These are phyloP conservation scores for Cryptus armator DNA, from an alignment of 2,888 invertebrate species.

Conservation along the genomic window DNA sequence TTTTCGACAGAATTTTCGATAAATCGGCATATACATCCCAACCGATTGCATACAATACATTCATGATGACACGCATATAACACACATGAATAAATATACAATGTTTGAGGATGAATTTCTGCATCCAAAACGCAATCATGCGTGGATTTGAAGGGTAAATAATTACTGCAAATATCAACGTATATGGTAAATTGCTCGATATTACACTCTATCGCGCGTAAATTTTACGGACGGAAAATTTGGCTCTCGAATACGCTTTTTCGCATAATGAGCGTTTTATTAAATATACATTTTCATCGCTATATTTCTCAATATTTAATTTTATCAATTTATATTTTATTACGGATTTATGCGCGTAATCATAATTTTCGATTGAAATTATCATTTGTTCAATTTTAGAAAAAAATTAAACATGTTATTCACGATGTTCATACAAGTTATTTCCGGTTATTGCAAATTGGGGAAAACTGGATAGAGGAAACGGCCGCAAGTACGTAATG, in stretches of 20 bases:
- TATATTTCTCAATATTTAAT: no score
- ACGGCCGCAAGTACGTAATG: not conserved
- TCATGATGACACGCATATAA: not conserved
- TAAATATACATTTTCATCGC: no score
- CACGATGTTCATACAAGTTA: no score
- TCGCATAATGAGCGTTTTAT: not conserved
- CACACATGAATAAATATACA: not conserved
- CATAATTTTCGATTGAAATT: not conserved
- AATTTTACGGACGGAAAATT: not conserved
- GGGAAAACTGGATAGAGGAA: not conserved
- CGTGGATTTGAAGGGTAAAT: not conserved
- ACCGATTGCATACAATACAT: not conserved
- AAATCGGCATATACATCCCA: not conserved
- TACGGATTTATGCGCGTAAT: no score
- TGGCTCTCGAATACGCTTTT: not conserved
- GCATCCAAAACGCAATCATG: no score
- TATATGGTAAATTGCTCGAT: not conserved
- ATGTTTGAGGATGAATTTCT: not conserved
- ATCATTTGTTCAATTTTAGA: no score
- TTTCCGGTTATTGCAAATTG: not conserved
- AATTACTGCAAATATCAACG: not conserved
- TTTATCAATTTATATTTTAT: no score
- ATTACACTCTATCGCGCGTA: not conserved
- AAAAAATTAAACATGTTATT: not conserved
- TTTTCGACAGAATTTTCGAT: conserved; percentile 22